phyloP scores from a whole-genome alignment of 2,797 vertebrate species.

The Scarus forsteni region DNA sequence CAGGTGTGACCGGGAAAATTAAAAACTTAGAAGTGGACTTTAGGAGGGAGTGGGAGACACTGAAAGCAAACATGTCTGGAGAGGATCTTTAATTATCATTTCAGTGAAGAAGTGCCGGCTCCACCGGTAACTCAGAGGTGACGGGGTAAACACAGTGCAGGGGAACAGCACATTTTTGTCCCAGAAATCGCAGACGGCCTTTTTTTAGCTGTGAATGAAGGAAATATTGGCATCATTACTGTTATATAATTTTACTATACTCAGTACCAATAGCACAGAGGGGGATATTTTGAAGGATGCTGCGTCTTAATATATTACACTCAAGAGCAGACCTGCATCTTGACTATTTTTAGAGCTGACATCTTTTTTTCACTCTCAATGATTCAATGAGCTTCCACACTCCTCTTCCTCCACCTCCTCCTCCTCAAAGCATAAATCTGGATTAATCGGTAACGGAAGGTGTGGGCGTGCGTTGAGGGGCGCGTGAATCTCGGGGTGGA shows the following conservation, averaged over 20 bases:
- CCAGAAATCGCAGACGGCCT: too few species aligned
- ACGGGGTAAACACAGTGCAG: neutral
- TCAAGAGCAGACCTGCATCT: slow-evolving; percentile 34
- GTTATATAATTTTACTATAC: neutral
- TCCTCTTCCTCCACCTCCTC: slow-evolving; percentile 51
- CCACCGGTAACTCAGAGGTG: neutral
- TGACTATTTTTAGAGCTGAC: slow-evolving; percentile 46
- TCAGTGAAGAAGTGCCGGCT: neutral
- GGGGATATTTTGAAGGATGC: neutral
- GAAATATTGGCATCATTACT: neutral
- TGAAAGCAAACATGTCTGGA: slow-evolving; percentile 2
- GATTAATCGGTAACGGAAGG: slow-evolving; percentile 70
- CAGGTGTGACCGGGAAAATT: neutral
- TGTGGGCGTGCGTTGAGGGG: slow-evolving; percentile 61
- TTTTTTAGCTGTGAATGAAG: slow-evolving; percentile 3
- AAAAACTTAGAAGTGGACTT: neutral
- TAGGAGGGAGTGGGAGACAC: neutral
- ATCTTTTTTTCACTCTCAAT: slow-evolving; percentile 59
- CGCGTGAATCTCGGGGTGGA: slow-evolving; percentile 49
- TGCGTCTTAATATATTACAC: slow-evolving; percentile 12
- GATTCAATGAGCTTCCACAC: slow-evolving; percentile 59
- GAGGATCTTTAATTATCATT: neutral
- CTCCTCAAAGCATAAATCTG: slow-evolving; percentile 65
- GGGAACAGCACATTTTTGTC: neutral
- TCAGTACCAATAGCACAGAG: neutral